phyloP scores from a whole-genome alignment of 2,797 vertebrate species.

The Myotis daubentonii region DNA sequence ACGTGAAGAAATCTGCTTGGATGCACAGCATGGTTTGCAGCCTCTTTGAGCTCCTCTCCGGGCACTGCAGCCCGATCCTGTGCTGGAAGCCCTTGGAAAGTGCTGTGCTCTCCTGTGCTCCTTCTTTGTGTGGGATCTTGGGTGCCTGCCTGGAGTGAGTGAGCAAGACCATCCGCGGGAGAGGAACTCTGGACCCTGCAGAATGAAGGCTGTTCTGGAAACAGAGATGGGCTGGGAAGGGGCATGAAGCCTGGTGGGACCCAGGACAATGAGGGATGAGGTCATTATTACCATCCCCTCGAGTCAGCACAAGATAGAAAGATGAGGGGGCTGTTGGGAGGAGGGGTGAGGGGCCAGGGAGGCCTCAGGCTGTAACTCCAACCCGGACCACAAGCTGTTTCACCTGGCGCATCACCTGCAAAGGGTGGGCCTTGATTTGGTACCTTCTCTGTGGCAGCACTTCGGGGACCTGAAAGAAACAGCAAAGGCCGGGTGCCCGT shows the following conservation, averaged over 20 bases:
- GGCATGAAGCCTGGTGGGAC: background rate
- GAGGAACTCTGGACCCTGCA: background rate
- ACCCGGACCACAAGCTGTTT: too few species aligned
- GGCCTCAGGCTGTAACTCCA: background rate
- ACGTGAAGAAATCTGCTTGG: background rate
- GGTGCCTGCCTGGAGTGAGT: background rate
- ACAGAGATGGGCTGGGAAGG: background rate
- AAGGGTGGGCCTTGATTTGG: background rate
- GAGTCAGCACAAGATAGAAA: too few species aligned
- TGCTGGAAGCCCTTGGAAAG: too few species aligned
- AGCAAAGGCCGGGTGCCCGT: background rate
- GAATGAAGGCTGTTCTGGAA: background rate
- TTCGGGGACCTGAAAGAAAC: too few species aligned
- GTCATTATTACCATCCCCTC: rapidly evolving
- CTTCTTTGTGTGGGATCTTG: background rate
- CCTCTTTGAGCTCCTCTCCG: background rate
- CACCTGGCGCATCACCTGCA: too few species aligned
- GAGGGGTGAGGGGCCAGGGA: background rate
- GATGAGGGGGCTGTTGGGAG: background rate
- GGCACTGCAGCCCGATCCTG: background rate
- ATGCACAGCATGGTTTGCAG: background rate
- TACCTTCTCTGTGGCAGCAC: background rate
- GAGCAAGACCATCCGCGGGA: background rate
- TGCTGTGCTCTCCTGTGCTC: background rate
- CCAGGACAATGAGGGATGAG: background rate